Conservation (phyloP, 2,888 invertebrate species). For the Zygogramma bicolorata region DNA sequence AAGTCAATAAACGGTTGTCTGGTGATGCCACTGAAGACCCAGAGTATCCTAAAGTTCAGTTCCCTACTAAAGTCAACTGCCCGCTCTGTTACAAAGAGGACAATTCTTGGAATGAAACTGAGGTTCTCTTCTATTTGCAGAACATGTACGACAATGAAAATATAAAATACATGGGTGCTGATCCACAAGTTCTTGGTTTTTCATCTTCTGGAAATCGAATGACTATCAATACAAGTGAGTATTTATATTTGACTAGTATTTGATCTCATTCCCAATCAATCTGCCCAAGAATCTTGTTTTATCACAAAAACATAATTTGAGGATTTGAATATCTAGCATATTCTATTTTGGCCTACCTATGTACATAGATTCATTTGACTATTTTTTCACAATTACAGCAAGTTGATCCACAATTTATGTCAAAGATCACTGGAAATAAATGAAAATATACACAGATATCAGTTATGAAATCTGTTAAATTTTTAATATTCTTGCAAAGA, state of each 20-base stretch:
- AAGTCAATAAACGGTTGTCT: conserved; percentile 88
- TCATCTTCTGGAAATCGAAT: conserved; percentile 50
- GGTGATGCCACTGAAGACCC: conserved; percentile 94
- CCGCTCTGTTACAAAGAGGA: conserved; percentile 72
- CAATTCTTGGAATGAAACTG: conserved; percentile 72
- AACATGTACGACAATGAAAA: conserved; percentile 68
- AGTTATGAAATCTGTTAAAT: too few species aligned
- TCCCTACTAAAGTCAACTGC: conserved; percentile 80
- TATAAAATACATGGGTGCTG: conserved; percentile 67
- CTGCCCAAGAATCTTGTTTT: neutral
- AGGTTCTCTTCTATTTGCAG: conserved; percentile 75
- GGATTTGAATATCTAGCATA: neutral
- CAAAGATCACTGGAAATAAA: too few species aligned
- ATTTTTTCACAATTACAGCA: too few species aligned
- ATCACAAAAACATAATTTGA: too few species aligned
- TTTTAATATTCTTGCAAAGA: too few species aligned
- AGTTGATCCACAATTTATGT: too few species aligned
- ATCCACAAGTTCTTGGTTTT: conserved; percentile 57
- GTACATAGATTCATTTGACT: neutral
- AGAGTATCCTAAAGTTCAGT: conserved; percentile 87
- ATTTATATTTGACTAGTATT: conserved; percentile 44
- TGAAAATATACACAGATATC: too few species aligned
- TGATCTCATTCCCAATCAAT: neutral
- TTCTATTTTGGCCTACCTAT: neutral
- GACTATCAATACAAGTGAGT: conserved; percentile 62